Base-by-base conservation (phyloP, 2,113 vertebrate species). In the Gnathonemus longibarbis region DNA sequence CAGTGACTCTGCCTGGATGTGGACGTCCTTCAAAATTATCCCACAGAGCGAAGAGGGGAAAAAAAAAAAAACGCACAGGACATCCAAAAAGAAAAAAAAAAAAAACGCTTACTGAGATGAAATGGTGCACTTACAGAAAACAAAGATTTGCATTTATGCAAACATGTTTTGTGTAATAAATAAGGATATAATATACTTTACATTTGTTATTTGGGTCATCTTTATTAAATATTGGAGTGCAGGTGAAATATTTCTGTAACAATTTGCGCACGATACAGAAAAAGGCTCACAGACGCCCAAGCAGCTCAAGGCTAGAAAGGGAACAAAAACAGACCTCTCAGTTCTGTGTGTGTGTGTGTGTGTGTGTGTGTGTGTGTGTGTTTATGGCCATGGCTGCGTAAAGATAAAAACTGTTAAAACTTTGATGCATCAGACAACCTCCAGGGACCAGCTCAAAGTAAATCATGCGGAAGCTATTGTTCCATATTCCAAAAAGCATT, bases 401-500 rank as follows among this genome's bases (percentile, higher is more conserved):
- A 85, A 85, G 21, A 85, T 85, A n/a, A n/a, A 39, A 49, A 48
- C 83, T n/a, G 9, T 85, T 45, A 85, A 85, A 49, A 46, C 46
- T 85, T 85, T 49, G 46, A 85, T 24, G 21, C 46, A 49, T 49
- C 9, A 48, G 24, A n/a, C 17, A 49, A 21, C 46, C 83, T 85
- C 46, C 8, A 13, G 42, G 46, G 83, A 85, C 9, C 83, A 85
- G 39, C 83, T 85, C 83, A 85, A 49, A 85, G 46, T 85, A 49
- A 46, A 85, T 49, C 42, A 49, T 13, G 83, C 46, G 48, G 83
- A 48, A 85, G 31, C 35, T 35, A 80, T 42, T 42, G 74, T 80
- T 80, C 74, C 74, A 80, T 17, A 83, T 19, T 84, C 66, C 50
- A 84, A 89, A 56, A 89, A 46, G 74, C 27, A 89, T 17, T 42